Evolutionary conservation across 2,113 vertebrate species (phyloP).

Genomic region (Penelope pileata): DNA sequence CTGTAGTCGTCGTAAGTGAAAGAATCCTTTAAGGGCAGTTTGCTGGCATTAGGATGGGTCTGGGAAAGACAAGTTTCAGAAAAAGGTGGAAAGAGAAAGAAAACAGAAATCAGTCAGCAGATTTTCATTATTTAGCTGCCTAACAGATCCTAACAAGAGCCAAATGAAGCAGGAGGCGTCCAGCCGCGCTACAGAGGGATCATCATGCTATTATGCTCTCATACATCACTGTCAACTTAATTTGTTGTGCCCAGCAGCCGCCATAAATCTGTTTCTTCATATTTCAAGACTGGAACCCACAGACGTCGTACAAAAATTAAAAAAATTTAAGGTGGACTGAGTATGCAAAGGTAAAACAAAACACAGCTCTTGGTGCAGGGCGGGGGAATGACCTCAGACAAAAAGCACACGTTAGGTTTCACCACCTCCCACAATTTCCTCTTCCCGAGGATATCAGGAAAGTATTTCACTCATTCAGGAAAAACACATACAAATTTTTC

Average conservation of each 20-base stretch:
- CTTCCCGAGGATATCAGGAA: background rate
- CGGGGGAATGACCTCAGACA: background rate
- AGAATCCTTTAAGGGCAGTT: conserved; percentile 95
- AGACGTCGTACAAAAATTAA: conserved; percentile 74
- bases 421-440: background rate
- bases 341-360: conserved; percentile 19
- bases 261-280: conserved; percentile 96
- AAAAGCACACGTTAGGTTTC: background rate
- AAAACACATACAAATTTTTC: background rate
- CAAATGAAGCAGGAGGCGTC: conserved; percentile 86
- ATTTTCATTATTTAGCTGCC: conserved; percentile 90
- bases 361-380: background rate
- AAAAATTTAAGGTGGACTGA: conserved; percentile 75
- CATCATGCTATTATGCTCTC: conserved; percentile 86
- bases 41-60: conserved; percentile 96
- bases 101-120: conserved; percentile 86
- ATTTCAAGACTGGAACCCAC: conserved; percentile 83
- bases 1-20: conserved; percentile 99
- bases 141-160: conserved; percentile 93
- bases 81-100: conserved; percentile 64
- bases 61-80: conserved; percentile 77
- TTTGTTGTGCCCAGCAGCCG: conserved; percentile 94
- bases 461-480: background rate
- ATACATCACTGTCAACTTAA: conserved; percentile 98
- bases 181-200: conserved; percentile 81